Conservation (phyloP, 2,888 invertebrate genomes). For the Andrena bicolor region DNA sequence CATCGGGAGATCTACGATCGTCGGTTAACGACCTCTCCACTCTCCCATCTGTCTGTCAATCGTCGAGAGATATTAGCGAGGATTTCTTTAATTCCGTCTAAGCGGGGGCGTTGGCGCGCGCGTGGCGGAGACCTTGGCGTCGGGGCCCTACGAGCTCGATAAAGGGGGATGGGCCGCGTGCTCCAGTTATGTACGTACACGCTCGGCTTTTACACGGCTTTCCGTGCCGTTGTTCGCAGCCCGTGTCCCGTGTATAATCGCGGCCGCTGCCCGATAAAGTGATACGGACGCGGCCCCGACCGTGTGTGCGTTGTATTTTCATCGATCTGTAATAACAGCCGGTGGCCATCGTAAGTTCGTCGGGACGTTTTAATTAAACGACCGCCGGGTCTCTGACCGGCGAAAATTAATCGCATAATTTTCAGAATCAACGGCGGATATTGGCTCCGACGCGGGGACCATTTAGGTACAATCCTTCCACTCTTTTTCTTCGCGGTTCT, state of each 20-base stretch:
- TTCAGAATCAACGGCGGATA: conserved; percentile 28
- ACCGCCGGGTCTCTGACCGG: conserved; percentile 14
- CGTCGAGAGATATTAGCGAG: conserved; percentile 43
- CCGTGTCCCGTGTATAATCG: neutral
- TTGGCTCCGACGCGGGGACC: conserved; percentile 8
- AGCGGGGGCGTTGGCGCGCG: neutral
- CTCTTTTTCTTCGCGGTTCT: neutral
- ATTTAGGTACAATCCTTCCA: conserved; percentile 1
- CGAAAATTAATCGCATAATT: conserved; percentile 53
- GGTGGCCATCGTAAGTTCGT: conserved; percentile 44
- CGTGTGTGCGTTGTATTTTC: conserved; percentile 25
- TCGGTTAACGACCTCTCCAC: conserved; percentile 55
- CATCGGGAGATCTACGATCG: conserved; percentile 36
- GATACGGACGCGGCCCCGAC: conserved; percentile 25
- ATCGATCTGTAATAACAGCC: conserved; percentile 49
- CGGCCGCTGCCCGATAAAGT: conserved; percentile 26
- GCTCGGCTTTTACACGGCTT: neutral
- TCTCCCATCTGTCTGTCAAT: conserved; percentile 30
- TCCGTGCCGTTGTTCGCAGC: conserved; percentile 1
- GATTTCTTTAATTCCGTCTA: conserved; percentile 50
- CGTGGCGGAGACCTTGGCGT: neutral
- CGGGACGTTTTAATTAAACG: conserved; percentile 56
- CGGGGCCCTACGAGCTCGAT: too few species aligned
- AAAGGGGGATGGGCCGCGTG: too few species aligned
- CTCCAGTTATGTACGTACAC: too few species aligned